Percentiles rank a stretch among this genome's conserved stretches.
Conservation (phyloP, 2,113 vertebrate genomes). For the Ceyx margarethae region DNA sequence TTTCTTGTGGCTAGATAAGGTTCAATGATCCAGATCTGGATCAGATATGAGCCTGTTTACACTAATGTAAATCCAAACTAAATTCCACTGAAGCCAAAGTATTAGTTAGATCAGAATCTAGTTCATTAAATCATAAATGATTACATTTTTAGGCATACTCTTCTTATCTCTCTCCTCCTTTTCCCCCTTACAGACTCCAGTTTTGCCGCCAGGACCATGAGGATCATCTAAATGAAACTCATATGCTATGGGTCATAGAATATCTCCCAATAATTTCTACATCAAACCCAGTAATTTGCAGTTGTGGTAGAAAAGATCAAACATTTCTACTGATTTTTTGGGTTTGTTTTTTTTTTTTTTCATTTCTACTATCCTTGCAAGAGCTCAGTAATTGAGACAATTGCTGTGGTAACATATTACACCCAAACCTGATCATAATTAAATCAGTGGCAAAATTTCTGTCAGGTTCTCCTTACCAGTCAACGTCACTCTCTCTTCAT, state of each 20-base stretch:
- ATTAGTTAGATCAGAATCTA: constrained; percentile 37
- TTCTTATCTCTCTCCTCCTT: constrained; percentile 3
- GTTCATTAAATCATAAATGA: neutral
- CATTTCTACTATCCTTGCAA: neutral
- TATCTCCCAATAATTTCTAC: neutral
- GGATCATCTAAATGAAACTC: constrained; percentile 42
- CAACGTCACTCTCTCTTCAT: neutral
- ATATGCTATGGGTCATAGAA: neutral
- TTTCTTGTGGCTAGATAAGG: neutral
- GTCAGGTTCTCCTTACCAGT: neutral
- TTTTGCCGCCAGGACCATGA: neutral
- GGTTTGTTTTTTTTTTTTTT: neutral
- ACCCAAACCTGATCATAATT: neutral
- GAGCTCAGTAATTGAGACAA: constrained; percentile 29
- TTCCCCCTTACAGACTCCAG: neutral
- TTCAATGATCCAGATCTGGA: constrained; percentile 10
- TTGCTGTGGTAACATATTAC: constrained; percentile 12
- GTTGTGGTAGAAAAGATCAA: neutral
- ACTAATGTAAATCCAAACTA: constrained; percentile 28
- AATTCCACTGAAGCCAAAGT: constrained; percentile 22
- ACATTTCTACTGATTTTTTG: neutral
- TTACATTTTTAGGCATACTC: neutral
- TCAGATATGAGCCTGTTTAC: constrained; percentile 34
- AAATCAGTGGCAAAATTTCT: constrained; percentile 2
- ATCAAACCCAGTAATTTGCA: neutral